Conservation (phyloP, 2,888 invertebrate genomes). For the Acanthosoma haemorrhoidale region DNA sequence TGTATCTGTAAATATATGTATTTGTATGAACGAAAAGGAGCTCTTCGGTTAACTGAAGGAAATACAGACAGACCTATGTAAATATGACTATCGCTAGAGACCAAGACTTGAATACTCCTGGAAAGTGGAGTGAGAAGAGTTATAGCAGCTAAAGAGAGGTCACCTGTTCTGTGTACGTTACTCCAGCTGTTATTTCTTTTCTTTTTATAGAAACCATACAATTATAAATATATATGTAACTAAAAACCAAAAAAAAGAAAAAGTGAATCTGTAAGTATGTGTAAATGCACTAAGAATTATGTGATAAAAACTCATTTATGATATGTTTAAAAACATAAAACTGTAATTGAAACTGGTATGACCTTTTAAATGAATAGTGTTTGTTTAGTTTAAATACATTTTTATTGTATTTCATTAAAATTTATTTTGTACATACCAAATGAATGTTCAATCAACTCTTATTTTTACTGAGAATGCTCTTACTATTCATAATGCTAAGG, state of each 20-base stretch:
- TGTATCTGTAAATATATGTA: conserved; percentile 24
- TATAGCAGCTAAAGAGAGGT: not conserved
- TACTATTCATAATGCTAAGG: no score
- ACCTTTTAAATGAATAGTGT: no score
- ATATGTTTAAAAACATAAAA: no score
- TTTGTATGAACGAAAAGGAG: conserved; percentile 1
- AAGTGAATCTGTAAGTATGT: not conserved
- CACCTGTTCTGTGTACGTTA: not conserved
- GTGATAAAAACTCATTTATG: conserved; percentile 5
- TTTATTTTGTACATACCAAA: no score
- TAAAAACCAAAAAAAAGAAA: not conserved
- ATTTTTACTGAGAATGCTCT: no score
- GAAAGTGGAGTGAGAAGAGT: not conserved
- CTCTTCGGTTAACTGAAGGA: not conserved
- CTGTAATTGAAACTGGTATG: no score
- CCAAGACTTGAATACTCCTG: conserved; percentile 23
- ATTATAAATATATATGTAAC: not conserved
- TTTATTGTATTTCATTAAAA: no score
- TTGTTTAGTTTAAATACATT: no score
- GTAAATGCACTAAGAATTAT: not conserved
- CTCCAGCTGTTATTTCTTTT: conserved; percentile 16
- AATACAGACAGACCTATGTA: conserved; percentile 7
- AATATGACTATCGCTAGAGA: conserved; percentile 20
- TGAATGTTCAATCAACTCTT: no score
- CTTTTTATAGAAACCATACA: not conserved